These are phyloP conservation scores for Tetranychus piercei DNA, from an alignment of 2,888 invertebrate genomes.

Conservation along the genomic window DNA sequence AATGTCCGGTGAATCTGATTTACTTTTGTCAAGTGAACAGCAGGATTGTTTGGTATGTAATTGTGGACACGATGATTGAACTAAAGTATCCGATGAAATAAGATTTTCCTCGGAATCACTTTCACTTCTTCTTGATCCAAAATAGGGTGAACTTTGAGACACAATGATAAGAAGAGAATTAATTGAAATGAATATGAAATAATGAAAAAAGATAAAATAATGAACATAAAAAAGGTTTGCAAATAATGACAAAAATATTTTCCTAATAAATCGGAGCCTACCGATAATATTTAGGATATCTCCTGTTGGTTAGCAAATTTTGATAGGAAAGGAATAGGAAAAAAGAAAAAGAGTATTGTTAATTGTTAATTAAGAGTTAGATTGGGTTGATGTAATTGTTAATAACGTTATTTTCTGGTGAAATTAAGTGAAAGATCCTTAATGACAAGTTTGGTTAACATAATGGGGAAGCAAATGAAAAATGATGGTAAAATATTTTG, in stretches of 20 bases:
- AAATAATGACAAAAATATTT: background rate
- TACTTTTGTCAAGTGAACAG: background rate
- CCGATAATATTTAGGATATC: constrained; percentile 40
- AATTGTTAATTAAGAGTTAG: constrained; percentile 11
- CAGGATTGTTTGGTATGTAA: background rate
- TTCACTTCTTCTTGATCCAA: constrained; percentile 16
- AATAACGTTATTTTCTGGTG: background rate
- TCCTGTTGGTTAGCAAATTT: constrained; percentile 31
- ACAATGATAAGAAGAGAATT: background rate
- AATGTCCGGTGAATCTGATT: background rate
- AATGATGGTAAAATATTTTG: background rate
- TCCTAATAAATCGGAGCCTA: constrained; percentile 29
- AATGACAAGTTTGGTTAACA: background rate
- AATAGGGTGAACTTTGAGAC: constrained; percentile 19
- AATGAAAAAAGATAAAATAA: background rate
- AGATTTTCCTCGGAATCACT: constrained; percentile 16
- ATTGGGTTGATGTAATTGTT: background rate
- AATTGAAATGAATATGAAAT: background rate
- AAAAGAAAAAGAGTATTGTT: constrained; percentile 1
- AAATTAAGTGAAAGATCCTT: background rate
- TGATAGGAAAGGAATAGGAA: constrained; percentile 21
- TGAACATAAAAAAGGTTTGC: background rate
- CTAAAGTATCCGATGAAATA: constrained; percentile 5
- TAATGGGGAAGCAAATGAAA: background rate
- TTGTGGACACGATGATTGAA: constrained; percentile 10